These are phyloP conservation scores for Eospalax fontanierii DNA, from an alignment of 2,797 vertebrate species.

Conservation along the genomic window DNA sequence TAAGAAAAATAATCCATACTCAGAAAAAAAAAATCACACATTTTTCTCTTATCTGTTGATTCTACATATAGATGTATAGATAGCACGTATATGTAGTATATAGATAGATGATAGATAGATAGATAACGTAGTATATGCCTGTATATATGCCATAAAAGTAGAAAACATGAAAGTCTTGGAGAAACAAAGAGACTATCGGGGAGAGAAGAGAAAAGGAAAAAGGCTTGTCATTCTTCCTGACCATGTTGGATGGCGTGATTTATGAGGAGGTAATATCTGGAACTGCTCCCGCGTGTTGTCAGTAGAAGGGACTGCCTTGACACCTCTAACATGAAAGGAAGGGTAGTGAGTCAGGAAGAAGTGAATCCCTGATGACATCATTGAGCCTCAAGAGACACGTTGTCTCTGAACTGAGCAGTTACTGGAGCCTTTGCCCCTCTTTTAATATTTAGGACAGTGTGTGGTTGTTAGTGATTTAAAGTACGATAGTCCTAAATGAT, in stretches of 20 bases:
- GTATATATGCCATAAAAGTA: too few species aligned
- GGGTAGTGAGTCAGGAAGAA: neutral
- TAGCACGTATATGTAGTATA: too few species aligned
- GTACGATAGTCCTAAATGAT: neutral
- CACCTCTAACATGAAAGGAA: neutral
- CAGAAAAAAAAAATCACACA: neutral
- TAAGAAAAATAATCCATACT: neutral
- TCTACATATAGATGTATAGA: neutral
- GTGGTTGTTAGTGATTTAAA: conserved; percentile 20
- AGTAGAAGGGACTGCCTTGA: neutral
- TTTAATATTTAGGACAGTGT: neutral
- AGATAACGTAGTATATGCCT: too few species aligned
- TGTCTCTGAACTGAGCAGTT: conserved; percentile 35
- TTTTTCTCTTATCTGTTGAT: neutral
- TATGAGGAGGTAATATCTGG: neutral
- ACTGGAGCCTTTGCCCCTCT: neutral
- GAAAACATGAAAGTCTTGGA: neutral
- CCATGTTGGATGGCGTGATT: neutral
- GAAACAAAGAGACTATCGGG: neutral
- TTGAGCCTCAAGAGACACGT: neutral
- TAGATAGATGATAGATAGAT: too few species aligned
- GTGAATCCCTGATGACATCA: neutral
- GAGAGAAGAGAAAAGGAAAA: neutral
- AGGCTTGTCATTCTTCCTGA: neutral
- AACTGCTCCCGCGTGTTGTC: neutral